Evolutionary conservation across 2,113 vertebrate species (phyloP).

Genomic region (Pithys albifrons): DNA sequence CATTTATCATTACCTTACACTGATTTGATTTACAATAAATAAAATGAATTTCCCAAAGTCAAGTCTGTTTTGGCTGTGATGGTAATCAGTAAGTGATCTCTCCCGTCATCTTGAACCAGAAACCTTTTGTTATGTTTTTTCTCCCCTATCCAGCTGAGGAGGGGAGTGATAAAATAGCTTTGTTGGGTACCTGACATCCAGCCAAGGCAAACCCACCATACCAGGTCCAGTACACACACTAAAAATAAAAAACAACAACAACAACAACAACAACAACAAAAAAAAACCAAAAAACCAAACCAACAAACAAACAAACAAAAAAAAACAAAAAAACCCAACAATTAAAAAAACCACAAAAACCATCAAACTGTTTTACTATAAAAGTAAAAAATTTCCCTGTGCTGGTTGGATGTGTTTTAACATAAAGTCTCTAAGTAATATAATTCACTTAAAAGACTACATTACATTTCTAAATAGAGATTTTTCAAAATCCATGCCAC

Average conservation of each 20-base stretch:
- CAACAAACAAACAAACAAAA: too few species aligned
- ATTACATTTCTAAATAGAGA: not conserved
- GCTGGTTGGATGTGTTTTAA: not conserved
- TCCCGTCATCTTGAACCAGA: not conserved
- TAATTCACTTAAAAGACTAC: not conserved
- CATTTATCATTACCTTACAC: not conserved
- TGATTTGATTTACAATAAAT: not conserved
- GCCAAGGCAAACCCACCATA: not conserved
- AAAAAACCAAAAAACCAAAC: too few species aligned
- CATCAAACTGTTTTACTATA: not conserved
- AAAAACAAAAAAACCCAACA: too few species aligned
- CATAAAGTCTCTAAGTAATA: not conserved
- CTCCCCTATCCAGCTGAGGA: not conserved
- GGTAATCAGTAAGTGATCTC: not conserved
- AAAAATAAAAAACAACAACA: not conserved
- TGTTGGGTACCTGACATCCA: not conserved
- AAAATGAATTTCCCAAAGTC: accelerated
- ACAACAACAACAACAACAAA: too few species aligned
- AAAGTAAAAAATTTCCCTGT: not conserved
- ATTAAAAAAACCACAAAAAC: too few species aligned
- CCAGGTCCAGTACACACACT: not conserved
- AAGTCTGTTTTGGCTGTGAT: not conserved
- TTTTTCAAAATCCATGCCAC: not conserved
- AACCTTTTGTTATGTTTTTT: not conserved
- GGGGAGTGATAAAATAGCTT: not conserved